Conservation (phyloP, 2,888 invertebrate genomes). For the Gastrophysa polygoni region DNA sequence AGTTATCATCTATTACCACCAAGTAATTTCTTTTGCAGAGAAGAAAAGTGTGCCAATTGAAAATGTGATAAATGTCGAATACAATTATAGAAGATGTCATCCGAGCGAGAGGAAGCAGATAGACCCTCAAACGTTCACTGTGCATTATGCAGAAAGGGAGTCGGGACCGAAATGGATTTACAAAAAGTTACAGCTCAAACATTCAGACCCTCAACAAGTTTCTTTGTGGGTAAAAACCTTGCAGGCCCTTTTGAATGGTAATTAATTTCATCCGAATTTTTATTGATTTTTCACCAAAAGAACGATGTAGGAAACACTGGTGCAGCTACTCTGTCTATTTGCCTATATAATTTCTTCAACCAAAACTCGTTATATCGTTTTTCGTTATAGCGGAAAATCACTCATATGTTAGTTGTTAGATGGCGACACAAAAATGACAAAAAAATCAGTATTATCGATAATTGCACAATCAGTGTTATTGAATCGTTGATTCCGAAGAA, state of each 20-base stretch:
- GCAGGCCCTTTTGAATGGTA: conserved; percentile 61
- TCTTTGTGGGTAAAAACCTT: conserved; percentile 68
- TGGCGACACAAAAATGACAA: too few relatives aligned
- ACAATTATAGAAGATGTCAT: conserved; percentile 56
- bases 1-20: too few relatives aligned
- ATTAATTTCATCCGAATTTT: conserved; percentile 26
- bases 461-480: too few relatives aligned
- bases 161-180: conserved; percentile 66
- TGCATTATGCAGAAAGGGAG: conserved; percentile 67
- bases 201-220: conserved; percentile 66
- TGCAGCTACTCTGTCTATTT: too few relatives aligned
- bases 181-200: conserved; percentile 64
- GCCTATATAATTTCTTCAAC: too few relatives aligned
- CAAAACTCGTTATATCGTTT: too few relatives aligned
- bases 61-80: conserved; percentile 63
- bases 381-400: too few relatives aligned
- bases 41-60: conserved; percentile 63
- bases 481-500: too few relatives aligned
- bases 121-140: conserved; percentile 62
- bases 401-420: too few relatives aligned
- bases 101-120: conserved; percentile 51
- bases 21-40: conserved; percentile 49
- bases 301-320: too few relatives aligned
- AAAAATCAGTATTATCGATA: too few relatives aligned
- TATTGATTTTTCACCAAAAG: too few relatives aligned